Evolutionary conservation across 2,797 vertebrate species (phyloP), one percentile per base, ranked within the genome.

Genomic region (Sandelia bainsii): DNA sequence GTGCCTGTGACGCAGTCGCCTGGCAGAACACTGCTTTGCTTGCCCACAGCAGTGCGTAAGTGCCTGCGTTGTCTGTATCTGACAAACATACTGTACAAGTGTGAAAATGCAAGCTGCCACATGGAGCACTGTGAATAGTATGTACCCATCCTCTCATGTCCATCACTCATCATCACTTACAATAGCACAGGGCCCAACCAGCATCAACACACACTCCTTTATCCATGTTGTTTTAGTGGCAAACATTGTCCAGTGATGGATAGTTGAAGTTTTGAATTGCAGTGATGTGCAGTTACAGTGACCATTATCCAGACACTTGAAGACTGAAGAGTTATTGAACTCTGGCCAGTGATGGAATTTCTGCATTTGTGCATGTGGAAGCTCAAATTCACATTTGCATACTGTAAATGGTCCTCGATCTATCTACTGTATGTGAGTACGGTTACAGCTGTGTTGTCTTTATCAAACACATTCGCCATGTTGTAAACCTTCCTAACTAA

Each of bases 241-340:
- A 77, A 89, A 82, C 77, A 59, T 69, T 85, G 89, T 88, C 90
- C 91, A 80, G 85, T 76, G 86, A 87, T 90, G 89, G 90, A 84
- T 87, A 77, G 87, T 90, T 73, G 85, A 92, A 80, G 84, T 64
- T 92, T 89, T 91, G 90, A 90, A 92, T 91, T 90, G 91, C 89
- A 79, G 81, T 37, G 56, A 81, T 84, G 86, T 87, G 80, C 89
- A 80, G 92, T 87, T 85, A 89, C 86, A 81, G 89, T 93, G 90
- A 93, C 92, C 92, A 93, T 94, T 93, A 93, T 91, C 89, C 66
- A 87, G 76, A 90, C 87, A 91, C 91, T 94, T 90, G 74, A 92
- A 93, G 90, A 91, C 80, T 92, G 86, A 89, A 93, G 92, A 93
- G 92, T 84, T 85, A 87, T 94, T 93, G 91, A 94, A 92, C 92